Evolutionary conservation across 2,797 vertebrate species (phyloP).

Genomic region (Anisognathus igniventris): DNA sequence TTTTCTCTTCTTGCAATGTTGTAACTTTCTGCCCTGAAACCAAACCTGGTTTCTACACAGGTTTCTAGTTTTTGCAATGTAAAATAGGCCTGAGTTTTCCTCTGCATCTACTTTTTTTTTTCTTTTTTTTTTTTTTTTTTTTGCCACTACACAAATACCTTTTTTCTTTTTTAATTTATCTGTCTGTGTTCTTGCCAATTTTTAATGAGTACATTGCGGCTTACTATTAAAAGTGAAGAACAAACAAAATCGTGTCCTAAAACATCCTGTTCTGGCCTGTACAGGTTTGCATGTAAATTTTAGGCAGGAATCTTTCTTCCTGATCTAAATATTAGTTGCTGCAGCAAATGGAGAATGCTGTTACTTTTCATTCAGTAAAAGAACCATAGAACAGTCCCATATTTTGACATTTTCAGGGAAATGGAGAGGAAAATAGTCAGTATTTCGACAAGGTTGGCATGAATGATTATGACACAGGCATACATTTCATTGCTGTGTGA

Average conservation of each 20-base stretch:
- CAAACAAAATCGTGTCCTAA: constrained; percentile 21
- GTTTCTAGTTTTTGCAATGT: neutral
- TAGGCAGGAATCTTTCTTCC: neutral
- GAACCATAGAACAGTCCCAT: neutral
- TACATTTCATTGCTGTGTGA: neutral
- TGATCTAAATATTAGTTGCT: neutral
- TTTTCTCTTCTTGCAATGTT: neutral
- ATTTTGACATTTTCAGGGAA: neutral
- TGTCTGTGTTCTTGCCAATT: neutral
- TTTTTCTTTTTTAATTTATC: neutral
- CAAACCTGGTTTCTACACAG: neutral
- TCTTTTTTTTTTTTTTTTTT: neutral
- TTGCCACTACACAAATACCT: neutral
- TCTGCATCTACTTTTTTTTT: neutral
- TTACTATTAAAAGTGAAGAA: constrained; percentile 2
- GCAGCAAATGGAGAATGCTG: neutral
- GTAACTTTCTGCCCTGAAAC: neutral
- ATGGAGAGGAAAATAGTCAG: neutral
- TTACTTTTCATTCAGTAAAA: neutral
- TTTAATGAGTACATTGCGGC: neutral
- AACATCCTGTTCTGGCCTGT: constrained; percentile 12
- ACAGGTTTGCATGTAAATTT: neutral
- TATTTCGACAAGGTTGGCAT: neutral
- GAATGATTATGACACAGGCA: neutral
- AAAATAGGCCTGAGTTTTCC: neutral